Percentiles rank a stretch among this genome's conserved stretches.
Evolutionary conservation across 2,888 invertebrate genomes (phyloP).

Genomic region (Oscheius sp.): DNA sequence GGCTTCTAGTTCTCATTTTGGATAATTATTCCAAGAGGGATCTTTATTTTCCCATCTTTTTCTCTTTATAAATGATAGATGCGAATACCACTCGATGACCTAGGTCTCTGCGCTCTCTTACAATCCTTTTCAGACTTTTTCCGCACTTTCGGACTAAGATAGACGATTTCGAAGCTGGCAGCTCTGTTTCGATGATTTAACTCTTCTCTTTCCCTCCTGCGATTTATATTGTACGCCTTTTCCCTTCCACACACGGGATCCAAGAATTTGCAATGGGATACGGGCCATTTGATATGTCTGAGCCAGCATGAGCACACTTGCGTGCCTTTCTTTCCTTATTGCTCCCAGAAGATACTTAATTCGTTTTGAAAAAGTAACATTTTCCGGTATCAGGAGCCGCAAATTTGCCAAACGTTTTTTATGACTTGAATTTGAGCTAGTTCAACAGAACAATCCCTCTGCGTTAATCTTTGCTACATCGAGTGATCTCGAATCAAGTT

Average conservation of each 20-base stretch:
- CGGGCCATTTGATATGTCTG: constrained; percentile 33
- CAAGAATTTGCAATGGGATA: constrained; percentile 37
- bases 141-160: background rate
- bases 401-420: background rate
- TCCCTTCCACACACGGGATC: background rate
- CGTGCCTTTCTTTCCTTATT: constrained; percentile 13
- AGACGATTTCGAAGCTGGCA: background rate
- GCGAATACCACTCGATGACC: too few relatives aligned
- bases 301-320: constrained; percentile 8
- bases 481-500: too few relatives aligned
- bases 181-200: too few relatives aligned
- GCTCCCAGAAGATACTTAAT: background rate
- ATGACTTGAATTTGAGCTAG: too few relatives aligned
- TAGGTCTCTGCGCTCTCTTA: too few relatives aligned
- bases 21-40: too few relatives aligned
- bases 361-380: background rate
- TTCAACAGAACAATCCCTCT: too few relatives aligned
- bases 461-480: too few relatives aligned
- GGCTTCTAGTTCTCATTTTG: too few relatives aligned
- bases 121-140: background rate
- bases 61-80: too few relatives aligned
- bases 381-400: background rate
- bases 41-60: too few relatives aligned
- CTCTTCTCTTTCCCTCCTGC: too few relatives aligned
- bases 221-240: constrained; percentile 8